Conservation (phyloP, 1,140 invertebrate genomes). For the Drosophila baimaii region DNA sequence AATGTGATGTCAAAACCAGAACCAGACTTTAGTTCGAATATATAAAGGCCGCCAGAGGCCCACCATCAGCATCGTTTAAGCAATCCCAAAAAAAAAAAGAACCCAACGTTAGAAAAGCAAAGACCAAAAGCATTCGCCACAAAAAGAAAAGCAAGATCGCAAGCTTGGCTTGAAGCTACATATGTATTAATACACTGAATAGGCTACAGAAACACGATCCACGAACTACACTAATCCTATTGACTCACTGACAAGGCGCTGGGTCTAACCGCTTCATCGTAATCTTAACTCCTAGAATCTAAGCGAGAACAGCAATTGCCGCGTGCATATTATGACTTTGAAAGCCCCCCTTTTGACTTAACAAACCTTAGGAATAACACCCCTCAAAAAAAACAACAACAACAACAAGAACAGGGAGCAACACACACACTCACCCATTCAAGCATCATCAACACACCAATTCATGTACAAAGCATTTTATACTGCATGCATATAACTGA, state of each 20-base stretch:
- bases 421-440: conserved; percentile 34
- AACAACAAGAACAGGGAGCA: conserved; percentile 23
- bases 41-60: conserved; percentile 33
- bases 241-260: conserved; percentile 32
- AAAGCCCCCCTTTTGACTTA: conserved; percentile 41
- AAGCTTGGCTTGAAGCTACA: conserved; percentile 56
- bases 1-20: conserved; percentile 68
- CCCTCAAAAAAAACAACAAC: not conserved
- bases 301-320: conserved; percentile 40
- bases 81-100: conserved; percentile 36
- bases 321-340: conserved; percentile 49
- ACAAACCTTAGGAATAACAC: conserved; percentile 27
- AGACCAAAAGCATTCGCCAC: conserved; percentile 35
- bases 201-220: conserved; percentile 33
- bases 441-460: conserved; percentile 30
- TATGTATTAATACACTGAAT: conserved; percentile 45
- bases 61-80: conserved; percentile 48
- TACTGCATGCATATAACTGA: conserved; percentile 35
- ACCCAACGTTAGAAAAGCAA: conserved; percentile 25
- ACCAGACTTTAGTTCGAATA: conserved; percentile 76
- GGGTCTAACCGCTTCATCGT: conserved; percentile 31
- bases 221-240: not conserved
- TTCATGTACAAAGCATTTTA: conserved; percentile 60
- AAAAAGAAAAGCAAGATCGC: conserved; percentile 36
- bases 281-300: conserved; percentile 31